Percentiles rank a stretch among this genome's conserved stretches.
Conservation (phyloP, 2,113 vertebrate species). For the Circaetus cinerascens region DNA sequence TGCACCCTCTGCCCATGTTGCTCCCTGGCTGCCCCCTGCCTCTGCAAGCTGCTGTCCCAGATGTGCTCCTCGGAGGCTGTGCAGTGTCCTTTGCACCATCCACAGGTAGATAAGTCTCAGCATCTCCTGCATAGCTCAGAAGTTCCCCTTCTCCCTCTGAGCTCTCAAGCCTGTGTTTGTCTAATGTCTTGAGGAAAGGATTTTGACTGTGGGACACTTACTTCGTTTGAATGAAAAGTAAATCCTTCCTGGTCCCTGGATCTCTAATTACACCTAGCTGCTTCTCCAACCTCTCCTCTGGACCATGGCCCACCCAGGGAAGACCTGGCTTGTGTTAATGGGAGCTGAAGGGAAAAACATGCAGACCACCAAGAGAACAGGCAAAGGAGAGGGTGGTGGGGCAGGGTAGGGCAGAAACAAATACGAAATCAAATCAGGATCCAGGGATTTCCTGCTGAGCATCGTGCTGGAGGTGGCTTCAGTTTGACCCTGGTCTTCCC, state of each 20-base stretch:
- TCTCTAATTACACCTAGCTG: conserved; percentile 63
- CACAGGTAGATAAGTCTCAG: background rate
- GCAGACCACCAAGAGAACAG: conserved; percentile 56
- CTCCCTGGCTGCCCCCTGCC: background rate
- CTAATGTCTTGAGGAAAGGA: background rate
- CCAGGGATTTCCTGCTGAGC: background rate
- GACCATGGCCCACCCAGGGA: conserved; percentile 30
- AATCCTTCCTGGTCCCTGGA: background rate
- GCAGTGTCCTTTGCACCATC: background rate
- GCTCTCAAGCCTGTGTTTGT: background rate
- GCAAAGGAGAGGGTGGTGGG: conserved; percentile 1
- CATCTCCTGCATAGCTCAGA: background rate
- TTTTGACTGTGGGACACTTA: background rate
- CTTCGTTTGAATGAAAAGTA: background rate
- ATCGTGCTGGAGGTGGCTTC: conserved; percentile 28
- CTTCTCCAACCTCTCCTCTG: conserved; percentile 28
- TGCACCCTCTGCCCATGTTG: background rate
- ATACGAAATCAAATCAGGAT: background rate
- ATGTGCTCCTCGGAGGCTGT: background rate
- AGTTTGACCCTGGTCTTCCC: conserved; percentile 32
- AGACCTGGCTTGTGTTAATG: conserved; percentile 49
- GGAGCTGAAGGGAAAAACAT: conserved; percentile 39
- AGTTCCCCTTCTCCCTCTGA: background rate
- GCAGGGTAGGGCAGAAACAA: conserved; percentile 49
- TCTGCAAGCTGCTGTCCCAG: background rate